Percentiles rank a stretch among this genome's conserved stretches.
Conservation (phyloP, 2,888 invertebrate species). For the Lumbricus terrestris region DNA sequence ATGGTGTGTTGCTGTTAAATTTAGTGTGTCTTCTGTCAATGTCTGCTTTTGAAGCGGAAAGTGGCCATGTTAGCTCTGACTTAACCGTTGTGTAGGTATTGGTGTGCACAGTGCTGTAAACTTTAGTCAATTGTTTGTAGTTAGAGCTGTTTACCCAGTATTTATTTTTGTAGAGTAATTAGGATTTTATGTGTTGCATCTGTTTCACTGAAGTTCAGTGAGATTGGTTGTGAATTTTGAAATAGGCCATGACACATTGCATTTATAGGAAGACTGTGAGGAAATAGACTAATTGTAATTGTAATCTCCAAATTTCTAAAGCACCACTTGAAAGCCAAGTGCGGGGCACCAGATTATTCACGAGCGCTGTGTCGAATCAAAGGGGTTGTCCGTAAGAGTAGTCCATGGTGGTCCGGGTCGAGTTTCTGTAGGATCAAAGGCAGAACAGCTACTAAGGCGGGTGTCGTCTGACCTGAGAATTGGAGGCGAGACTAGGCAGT, state of each 20-base stretch:
- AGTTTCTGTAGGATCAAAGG: no score
- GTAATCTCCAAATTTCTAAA: no score
- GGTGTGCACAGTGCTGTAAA: not conserved
- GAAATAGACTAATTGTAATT: no score
- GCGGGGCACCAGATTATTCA: no score
- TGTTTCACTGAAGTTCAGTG: not conserved
- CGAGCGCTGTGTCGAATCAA: no score
- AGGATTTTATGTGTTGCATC: not conserved
- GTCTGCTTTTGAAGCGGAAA: not conserved
- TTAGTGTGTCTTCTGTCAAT: not conserved
- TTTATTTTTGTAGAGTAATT: not conserved
- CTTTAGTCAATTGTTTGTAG: not conserved
- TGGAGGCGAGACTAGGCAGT: no score
- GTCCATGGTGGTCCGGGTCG: no score
- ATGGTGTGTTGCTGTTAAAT: not conserved
- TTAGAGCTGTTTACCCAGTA: not conserved
- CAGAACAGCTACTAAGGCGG: no score
- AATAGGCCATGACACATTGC: not conserved
- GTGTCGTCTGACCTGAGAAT: no score
- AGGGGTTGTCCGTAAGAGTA: no score
- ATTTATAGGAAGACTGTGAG: not conserved
- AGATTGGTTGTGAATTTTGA: not conserved
- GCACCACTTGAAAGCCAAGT: no score
- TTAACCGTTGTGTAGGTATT: not conserved
- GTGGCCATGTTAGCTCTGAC: not conserved